Evolutionary conservation across 2,888 invertebrate genomes (phyloP).

Genomic region (Andrena fulva): DNA sequence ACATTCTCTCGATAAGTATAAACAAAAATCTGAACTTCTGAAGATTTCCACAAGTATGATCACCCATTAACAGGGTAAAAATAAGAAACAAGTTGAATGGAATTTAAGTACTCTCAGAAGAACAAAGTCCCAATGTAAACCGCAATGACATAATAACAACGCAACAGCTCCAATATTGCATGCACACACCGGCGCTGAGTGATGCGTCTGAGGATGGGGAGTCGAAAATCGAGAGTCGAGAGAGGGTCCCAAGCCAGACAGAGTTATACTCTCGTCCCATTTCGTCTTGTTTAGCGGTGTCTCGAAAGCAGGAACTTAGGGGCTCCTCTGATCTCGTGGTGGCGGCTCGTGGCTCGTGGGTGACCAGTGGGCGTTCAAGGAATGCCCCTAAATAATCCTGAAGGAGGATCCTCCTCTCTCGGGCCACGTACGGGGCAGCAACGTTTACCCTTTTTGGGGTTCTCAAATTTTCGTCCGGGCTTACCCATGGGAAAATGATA

Average conservation of each 20-base stretch:
- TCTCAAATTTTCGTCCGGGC: constrained; percentile 65
- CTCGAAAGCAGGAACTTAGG: constrained; percentile 44
- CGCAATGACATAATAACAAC: constrained; percentile 17
- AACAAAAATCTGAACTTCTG: too few species aligned
- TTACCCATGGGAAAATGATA: constrained; percentile 34
- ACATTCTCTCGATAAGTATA: too few species aligned
- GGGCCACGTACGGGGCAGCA: constrained; percentile 36
- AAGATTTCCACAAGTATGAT: too few species aligned
- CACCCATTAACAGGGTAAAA: too few species aligned
- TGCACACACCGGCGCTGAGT: constrained; percentile 13
- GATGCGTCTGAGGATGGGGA: constrained; percentile 25
- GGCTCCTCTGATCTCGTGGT: constrained; percentile 43
- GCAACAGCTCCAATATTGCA: constrained; percentile 22
- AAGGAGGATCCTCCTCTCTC: constrained; percentile 61
- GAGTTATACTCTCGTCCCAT: constrained; percentile 35
- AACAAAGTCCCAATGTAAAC: too few species aligned
- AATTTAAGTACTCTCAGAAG: too few species aligned
- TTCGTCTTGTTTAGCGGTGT: constrained; percentile 55
- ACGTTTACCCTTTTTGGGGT: constrained; percentile 60
- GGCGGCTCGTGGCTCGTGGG: constrained; percentile 67
- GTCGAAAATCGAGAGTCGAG: constrained; percentile 33
- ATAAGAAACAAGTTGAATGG: too few species aligned
- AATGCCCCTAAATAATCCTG: constrained; percentile 77
- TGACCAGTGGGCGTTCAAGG: constrained; percentile 76
- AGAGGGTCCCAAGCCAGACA: constrained; percentile 21